Percentiles rank a stretch among this genome's conserved stretches.
phyloP scores from a whole-genome alignment of 2,888 invertebrate genomes.

The Megalurothrips usitatus region DNA sequence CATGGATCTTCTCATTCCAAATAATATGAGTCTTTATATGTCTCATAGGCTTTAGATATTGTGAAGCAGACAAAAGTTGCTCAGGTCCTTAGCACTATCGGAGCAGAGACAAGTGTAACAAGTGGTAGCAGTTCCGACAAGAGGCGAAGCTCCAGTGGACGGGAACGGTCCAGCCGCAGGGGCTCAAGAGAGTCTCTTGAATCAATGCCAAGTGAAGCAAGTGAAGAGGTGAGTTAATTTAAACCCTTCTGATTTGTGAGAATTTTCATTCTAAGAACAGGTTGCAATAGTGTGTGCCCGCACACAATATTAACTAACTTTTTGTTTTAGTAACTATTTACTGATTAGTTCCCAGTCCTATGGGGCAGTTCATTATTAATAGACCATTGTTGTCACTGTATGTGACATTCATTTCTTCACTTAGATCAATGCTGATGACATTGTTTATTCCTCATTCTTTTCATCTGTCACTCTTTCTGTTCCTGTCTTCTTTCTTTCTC shows the following conservation, averaged over 20 bases:
- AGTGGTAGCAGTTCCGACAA: constrained; percentile 39
- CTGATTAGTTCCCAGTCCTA: not conserved
- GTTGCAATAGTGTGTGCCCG: constrained; percentile 30
- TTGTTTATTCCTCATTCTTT: constrained; percentile 27
- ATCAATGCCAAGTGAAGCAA: constrained; percentile 59
- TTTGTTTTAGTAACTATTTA: constrained; percentile 27
- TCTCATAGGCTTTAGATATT: constrained; percentile 75
- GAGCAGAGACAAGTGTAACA: constrained; percentile 37
- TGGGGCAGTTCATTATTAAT: not conserved
- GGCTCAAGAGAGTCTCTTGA: constrained; percentile 69
- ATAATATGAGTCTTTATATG: too few species aligned
- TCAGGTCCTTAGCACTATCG: constrained; percentile 53
- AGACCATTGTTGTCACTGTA: too few species aligned
- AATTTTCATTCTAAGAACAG: constrained; percentile 36
- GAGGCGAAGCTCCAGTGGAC: constrained; percentile 37
- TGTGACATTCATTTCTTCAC: too few species aligned
- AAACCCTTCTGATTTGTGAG: constrained; percentile 20
- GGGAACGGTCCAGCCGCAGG: constrained; percentile 60
- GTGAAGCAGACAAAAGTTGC: constrained; percentile 86
- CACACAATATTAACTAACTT: constrained; percentile 16
- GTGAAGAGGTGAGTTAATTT: constrained; percentile 66
- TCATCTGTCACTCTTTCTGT: constrained; percentile 20
- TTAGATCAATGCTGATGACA: not conserved
- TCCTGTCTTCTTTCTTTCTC: constrained; percentile 13
- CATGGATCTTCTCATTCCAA: too few species aligned